These are phyloP conservation scores for Trachurus trachurus DNA, from an alignment of 2,797 vertebrate species.

Conservation along the genomic window DNA sequence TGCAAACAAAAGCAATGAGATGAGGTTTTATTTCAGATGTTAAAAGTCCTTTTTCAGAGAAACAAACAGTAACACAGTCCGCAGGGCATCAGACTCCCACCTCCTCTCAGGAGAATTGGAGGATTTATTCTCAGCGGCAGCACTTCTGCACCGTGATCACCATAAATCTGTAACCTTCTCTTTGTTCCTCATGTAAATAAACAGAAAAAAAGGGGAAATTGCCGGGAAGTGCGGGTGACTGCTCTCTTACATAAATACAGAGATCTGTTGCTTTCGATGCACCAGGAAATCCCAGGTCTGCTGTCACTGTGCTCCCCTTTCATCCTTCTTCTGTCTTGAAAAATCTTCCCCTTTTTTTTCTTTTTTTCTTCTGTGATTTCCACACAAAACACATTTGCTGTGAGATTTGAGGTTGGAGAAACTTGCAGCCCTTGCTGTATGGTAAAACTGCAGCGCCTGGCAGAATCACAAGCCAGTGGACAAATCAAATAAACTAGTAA, in stretches of 20 bases:
- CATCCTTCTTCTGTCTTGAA: slow-evolving; percentile 16
- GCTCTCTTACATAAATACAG: slow-evolving; percentile 29
- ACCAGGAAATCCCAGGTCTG: slow-evolving; percentile 42
- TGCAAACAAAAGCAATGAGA: slow-evolving; percentile 34
- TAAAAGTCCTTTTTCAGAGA: slow-evolving; percentile 34
- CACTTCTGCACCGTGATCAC: slow-evolving; percentile 61
- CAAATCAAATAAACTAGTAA: slow-evolving; percentile 44
- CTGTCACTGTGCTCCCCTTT: slow-evolving; percentile 39
- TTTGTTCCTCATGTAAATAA: slow-evolving; percentile 69
- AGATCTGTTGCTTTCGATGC: slow-evolving; percentile 32
- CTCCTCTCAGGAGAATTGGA: slow-evolving; percentile 51
- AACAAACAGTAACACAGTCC: slow-evolving; percentile 56
- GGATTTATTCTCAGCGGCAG: slow-evolving; percentile 60
- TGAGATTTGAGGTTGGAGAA: slow-evolving; percentile 15
- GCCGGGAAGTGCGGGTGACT: not conserved
- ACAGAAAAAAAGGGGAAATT: slow-evolving; percentile 22
- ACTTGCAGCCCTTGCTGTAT: slow-evolving; percentile 34
- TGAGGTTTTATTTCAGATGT: slow-evolving; percentile 34
- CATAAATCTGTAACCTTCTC: slow-evolving; percentile 57
- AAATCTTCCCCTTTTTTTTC: slow-evolving; percentile 1
- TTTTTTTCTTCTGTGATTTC: slow-evolving; percentile 4
- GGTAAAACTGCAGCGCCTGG: slow-evolving; percentile 36
- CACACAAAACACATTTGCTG: slow-evolving; percentile 17
- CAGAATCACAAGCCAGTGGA: slow-evolving; percentile 27
- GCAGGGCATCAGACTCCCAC: slow-evolving; percentile 52